These are phyloP conservation scores for Oxycera nigricornis DNA, from an alignment of 2,888 invertebrate species.

Conservation along the genomic window DNA sequence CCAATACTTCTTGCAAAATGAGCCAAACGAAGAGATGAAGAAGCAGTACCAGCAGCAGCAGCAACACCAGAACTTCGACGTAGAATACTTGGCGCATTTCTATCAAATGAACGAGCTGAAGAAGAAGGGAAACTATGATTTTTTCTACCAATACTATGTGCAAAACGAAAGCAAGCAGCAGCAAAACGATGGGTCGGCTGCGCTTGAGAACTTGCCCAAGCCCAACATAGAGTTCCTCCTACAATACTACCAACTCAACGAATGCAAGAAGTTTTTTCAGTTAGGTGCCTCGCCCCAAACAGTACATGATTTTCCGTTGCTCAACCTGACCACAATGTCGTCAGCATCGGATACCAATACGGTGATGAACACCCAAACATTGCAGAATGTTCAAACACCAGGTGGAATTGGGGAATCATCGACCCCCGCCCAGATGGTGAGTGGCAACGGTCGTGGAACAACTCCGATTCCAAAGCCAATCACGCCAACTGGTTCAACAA, in stretches of 20 bases:
- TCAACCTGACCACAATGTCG: slow-evolving; percentile 48
- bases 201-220: slow-evolving; percentile 48
- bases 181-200: not conserved
- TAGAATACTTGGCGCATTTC: slow-evolving; percentile 58
- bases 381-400: not conserved
- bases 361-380: not conserved
- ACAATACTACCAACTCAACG: slow-evolving; percentile 61
- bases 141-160: slow-evolving; percentile 59
- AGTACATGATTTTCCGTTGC: slow-evolving; percentile 56
- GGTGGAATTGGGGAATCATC: not conserved
- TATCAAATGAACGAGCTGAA: slow-evolving; percentile 60
- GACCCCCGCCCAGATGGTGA: slow-evolving; percentile 30
- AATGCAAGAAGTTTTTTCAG: slow-evolving; percentile 63
- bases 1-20: slow-evolving; percentile 59
- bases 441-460: slow-evolving; percentile 44
- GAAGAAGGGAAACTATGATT: slow-evolving; percentile 59
- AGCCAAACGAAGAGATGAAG: slow-evolving; percentile 51
- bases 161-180: slow-evolving; percentile 54
- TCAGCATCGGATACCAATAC: slow-evolving; percentile 20
- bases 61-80: slow-evolving; percentile 52
- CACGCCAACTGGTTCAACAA: slow-evolving; percentile 33
- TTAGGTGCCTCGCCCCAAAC: slow-evolving; percentile 61
- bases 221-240: slow-evolving; percentile 59
- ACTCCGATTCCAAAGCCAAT: slow-evolving; percentile 5
- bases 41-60: slow-evolving; percentile 48